Percentiles rank a stretch among this genome's conserved stretches.
phyloP scores from a whole-genome alignment of 2,888 invertebrate genomes.

The Stratiomys singularior region DNA sequence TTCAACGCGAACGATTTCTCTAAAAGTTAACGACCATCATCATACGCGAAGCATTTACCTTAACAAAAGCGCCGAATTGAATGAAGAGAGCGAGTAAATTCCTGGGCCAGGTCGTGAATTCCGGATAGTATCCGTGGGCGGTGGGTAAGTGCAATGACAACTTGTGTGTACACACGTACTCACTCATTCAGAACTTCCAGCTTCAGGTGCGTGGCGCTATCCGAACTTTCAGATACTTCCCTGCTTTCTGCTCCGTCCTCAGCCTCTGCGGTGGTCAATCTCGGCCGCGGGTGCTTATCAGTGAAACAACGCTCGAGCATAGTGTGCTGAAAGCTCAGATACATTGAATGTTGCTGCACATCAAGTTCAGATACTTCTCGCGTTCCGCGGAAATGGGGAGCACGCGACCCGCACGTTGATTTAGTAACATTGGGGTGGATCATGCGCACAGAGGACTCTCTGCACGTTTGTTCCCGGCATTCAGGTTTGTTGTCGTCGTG shows the following conservation, averaged over 20 bases:
- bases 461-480: background rate
- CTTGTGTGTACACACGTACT: no score
- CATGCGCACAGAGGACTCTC: background rate
- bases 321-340: background rate
- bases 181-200: background rate
- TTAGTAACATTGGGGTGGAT: background rate
- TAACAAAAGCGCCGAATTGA: background rate
- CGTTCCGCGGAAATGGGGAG: background rate
- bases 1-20: no score
- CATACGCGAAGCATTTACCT: background rate
- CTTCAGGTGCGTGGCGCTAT: constrained; percentile 9
- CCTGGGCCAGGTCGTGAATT: constrained; percentile 3
- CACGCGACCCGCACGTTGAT: constrained; percentile 27
- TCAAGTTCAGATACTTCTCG: no score
- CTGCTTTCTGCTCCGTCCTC: background rate
- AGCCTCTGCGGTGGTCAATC: no score
- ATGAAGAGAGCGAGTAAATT: background rate
- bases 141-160: no score
- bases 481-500: no score
- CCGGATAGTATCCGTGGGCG: no score
- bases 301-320: no score
- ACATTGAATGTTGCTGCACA: background rate
- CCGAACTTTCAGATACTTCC: background rate
- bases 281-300: no score
- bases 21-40: background rate